A percentile compares a stretch with the other conserved stretches of the same genome.
These are phyloP conservation scores for Megaceryle maxima DNA, from an alignment of 2,113 vertebrate genomes.

Conservation along the genomic window DNA sequence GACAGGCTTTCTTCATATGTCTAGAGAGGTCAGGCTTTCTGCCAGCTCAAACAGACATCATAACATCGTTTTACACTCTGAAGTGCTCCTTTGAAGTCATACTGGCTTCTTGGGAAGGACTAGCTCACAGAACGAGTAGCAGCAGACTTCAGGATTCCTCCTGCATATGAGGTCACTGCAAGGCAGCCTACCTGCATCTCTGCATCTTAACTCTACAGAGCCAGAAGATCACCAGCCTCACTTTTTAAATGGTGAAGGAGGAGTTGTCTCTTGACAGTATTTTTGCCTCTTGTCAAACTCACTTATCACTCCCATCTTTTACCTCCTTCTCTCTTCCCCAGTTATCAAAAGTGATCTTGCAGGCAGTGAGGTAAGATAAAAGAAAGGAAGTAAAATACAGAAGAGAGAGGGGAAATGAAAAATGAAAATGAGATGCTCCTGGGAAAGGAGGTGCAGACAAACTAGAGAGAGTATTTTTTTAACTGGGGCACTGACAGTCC, in stretches of 20 bases:
- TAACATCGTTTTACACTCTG: not conserved
- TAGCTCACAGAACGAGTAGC: not conserved
- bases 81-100: conserved; percentile 24
- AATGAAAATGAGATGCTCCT: not conserved
- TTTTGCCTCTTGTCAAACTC: not conserved
- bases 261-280: not conserved
- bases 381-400: not conserved
- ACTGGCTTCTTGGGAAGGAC: not conserved
- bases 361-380: not conserved
- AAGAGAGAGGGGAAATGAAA: not conserved
- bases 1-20: not conserved
- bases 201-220: not conserved
- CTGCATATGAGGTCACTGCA: not conserved
- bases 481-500: not conserved
- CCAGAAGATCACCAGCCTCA: not conserved
- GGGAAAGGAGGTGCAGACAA: not conserved
- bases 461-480: not conserved
- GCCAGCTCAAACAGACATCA: not conserved
- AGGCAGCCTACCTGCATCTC: not conserved
- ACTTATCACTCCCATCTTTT: not conserved
- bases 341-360: not conserved
- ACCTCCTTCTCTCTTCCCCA: not conserved
- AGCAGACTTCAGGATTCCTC: not conserved
- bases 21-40: not conserved
- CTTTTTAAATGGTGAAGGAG: not conserved